Percentiles rank a stretch among this genome's conserved stretches.
Evolutionary conservation across 1,140 invertebrate species (phyloP).

Genomic region (Drosophila kohkoa): DNA sequence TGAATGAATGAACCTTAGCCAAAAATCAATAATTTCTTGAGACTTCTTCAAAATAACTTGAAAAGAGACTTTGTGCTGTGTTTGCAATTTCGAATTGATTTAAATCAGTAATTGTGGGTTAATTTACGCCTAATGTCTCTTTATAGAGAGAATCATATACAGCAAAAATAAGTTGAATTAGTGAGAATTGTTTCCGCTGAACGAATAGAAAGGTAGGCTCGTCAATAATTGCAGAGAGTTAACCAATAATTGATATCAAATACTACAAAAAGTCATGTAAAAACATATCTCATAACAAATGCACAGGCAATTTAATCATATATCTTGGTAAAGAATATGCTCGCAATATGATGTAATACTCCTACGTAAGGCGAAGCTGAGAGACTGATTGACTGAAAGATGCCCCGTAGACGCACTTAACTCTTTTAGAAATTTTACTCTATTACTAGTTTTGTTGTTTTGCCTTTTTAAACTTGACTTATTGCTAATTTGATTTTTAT

Average conservation of each 20-base stretch:
- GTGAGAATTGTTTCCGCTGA: slow-evolving; percentile 3
- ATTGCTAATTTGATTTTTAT: background rate
- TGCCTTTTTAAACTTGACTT: too few species aligned
- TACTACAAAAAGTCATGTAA: background rate
- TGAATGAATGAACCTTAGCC: background rate
- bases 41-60: slow-evolving; percentile 3
- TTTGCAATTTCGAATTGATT: slow-evolving; percentile 38
- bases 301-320: too few species aligned
- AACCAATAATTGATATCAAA: background rate
- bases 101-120: slow-evolving; percentile 55
- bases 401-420: slow-evolving; percentile 2
- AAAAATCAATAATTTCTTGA: background rate
- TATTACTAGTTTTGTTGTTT: background rate
- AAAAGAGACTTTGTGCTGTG: slow-evolving; percentile 24
- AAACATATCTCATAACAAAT: background rate
- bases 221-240: slow-evolving; percentile 4
- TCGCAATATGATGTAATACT: background rate
- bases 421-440: background rate
- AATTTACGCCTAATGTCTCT: slow-evolving; percentile 28
- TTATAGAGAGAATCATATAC: background rate
- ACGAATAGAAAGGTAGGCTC: background rate
- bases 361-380: background rate
- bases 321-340: too few species aligned
- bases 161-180: background rate
- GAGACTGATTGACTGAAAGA: background rate